These are phyloP conservation scores for Dryococelus australis DNA, from an alignment of 2,888 invertebrate species.

Conservation along the genomic window DNA sequence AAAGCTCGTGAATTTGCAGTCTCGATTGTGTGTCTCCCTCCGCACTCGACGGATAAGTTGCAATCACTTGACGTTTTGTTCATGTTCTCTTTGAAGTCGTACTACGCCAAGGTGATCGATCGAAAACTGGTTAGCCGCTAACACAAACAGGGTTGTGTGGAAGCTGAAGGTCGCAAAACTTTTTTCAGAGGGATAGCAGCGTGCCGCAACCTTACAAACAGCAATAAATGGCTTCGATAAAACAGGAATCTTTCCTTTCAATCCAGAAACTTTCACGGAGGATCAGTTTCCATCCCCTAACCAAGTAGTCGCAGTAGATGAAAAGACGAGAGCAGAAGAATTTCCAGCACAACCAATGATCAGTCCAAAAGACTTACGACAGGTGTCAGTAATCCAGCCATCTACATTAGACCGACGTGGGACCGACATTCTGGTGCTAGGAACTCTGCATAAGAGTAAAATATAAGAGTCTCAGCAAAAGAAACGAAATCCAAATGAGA, in stretches of 20 bases:
- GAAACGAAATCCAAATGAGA: neutral
- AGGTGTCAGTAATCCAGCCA: neutral
- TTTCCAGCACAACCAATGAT: neutral
- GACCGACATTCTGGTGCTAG: neutral
- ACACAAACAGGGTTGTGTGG: neutral
- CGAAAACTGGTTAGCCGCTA: neutral
- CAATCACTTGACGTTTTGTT: too few species aligned
- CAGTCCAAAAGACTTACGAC: neutral
- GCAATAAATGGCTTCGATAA: neutral
- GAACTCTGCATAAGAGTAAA: neutral
- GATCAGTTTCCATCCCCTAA: too few species aligned
- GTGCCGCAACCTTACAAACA: neutral
- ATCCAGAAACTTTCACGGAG: neutral
- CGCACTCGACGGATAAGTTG: too few species aligned
- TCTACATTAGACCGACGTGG: neutral
- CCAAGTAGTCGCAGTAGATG: too few species aligned
- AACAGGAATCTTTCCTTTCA: conserved; percentile 13
- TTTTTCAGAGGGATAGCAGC: neutral
- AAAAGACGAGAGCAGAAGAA: too few species aligned
- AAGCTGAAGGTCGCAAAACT: neutral
- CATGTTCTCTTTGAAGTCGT: neutral
- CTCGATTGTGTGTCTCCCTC: too few species aligned
- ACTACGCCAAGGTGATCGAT: conserved; percentile 5
- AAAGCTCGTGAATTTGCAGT: too few species aligned
- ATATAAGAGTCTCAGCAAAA: neutral